phyloP scores from a whole-genome alignment of 1,140 invertebrate genomes.

The Nilaparvata lugens region DNA sequence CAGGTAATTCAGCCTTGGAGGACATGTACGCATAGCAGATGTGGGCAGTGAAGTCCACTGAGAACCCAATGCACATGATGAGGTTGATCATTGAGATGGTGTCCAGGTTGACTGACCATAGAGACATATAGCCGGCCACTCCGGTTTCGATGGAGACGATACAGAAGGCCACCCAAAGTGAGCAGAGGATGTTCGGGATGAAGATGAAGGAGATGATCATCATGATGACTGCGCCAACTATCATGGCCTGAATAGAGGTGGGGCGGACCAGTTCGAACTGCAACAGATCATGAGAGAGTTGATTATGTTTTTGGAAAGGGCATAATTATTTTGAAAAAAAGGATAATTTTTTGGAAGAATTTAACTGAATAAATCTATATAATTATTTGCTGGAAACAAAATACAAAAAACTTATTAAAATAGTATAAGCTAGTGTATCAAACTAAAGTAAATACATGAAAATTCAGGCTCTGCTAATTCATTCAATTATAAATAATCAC shows the following conservation, averaged over 20 bases:
- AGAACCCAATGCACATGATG: conserved; percentile 98
- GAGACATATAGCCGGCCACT: conserved; percentile 91
- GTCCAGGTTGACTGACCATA: conserved; percentile 92
- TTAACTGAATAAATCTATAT: no score
- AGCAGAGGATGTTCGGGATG: conserved; percentile 88
- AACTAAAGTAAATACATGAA: no score
- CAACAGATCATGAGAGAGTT: no score
- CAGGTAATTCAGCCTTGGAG: conserved; percentile 62
- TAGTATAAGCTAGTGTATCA: no score
- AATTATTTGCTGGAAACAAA: no score
- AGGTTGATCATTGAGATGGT: conserved; percentile 98
- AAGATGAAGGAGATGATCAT: conserved; percentile 94
- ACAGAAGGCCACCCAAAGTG: conserved; percentile 89
- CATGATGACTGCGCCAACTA: conserved; percentile 87
- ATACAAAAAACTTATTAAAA: no score
- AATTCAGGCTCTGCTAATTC: no score
- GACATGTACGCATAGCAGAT: conserved; percentile 96
- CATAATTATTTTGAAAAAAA: no score
- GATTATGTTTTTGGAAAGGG: no score
- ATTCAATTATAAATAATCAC: no score
- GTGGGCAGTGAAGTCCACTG: conserved; percentile 94
- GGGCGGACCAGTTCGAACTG: conserved; percentile 88
- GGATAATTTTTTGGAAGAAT: no score
- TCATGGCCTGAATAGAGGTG: conserved; percentile 86
- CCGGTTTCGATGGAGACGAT: conserved; percentile 92